A percentile compares a stretch with the other conserved stretches of the same genome.
These are phyloP conservation scores for Lucinisca nassula DNA, from an alignment of 2,888 invertebrate genomes.

Conservation along the genomic window DNA sequence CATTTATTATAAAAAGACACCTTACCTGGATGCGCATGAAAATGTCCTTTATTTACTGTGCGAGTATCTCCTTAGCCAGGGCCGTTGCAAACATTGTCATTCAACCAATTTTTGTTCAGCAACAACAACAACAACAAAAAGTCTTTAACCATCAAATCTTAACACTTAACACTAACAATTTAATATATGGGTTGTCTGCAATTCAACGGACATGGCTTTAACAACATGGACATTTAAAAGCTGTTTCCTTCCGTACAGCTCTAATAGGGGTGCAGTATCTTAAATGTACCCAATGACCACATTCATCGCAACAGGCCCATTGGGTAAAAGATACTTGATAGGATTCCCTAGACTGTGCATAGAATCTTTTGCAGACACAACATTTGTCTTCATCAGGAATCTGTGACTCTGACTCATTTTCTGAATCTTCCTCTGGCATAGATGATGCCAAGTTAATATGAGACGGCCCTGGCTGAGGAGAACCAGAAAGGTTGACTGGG, in stretches of 20 bases:
- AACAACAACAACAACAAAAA: too few relatives aligned
- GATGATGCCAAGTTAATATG: neutral
- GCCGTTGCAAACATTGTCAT: too few relatives aligned
- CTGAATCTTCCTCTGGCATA: neutral
- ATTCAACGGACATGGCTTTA: too few relatives aligned
- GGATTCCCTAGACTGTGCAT: neutral
- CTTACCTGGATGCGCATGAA: too few relatives aligned
- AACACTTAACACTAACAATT: too few relatives aligned
- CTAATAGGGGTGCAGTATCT: neutral
- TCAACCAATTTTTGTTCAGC: too few relatives aligned
- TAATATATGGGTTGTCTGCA: too few relatives aligned
- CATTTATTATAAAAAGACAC: too few relatives aligned
- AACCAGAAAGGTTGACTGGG: neutral
- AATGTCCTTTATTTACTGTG: too few relatives aligned
- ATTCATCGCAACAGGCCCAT: neutral
- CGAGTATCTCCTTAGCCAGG: too few relatives aligned
- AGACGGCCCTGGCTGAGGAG: neutral
- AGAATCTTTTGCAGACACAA: neutral
- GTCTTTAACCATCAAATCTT: too few relatives aligned
- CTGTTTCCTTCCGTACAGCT: neutral
- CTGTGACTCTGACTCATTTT: conserved; percentile 3
- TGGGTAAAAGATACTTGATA: neutral
- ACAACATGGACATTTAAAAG: neutral
- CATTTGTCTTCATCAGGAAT: neutral
- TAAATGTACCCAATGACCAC: conserved; percentile 8